Conservation (phyloP, 2,797 vertebrate species). For the Dermochelys coriacea region DNA sequence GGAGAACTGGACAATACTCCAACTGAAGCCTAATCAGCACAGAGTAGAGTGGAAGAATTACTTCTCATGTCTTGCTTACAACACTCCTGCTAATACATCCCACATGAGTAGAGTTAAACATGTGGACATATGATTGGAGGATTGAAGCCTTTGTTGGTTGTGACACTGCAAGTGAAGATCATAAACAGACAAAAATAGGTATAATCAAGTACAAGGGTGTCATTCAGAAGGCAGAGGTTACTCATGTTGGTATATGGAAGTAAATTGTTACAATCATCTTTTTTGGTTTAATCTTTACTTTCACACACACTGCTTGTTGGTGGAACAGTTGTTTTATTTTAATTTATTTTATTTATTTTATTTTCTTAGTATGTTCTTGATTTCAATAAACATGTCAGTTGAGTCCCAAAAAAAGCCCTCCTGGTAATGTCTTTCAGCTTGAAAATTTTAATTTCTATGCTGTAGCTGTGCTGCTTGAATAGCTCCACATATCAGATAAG, state of each 20-base stretch:
- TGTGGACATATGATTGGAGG: fast-evolving
- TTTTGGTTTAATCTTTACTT: neutral
- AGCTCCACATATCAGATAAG: neutral
- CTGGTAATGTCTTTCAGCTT: neutral
- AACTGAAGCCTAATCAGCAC: too few species aligned
- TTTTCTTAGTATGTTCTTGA: neutral
- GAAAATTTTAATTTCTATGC: neutral
- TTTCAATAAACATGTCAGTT: neutral
- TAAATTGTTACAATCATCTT: neutral
- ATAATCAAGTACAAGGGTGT: neutral
- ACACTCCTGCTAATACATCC: too few species aligned
- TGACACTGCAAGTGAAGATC: neutral
- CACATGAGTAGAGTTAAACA: neutral
- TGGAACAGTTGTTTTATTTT: neutral
- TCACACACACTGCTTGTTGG: neutral
- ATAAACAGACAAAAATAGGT: neutral
- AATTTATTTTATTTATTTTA: neutral
- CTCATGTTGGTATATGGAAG: neutral
- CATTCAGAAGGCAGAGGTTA: neutral
- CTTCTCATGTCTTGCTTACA: too few species aligned
- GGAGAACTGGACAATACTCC: too few species aligned
- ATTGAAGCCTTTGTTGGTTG: neutral
- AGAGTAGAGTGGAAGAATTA: too few species aligned
- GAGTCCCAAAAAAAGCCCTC: neutral
- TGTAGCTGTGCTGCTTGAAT: neutral